These are phyloP conservation scores for Macrosiphum euphorbiae DNA, from an alignment of 2,888 invertebrate species.

Conservation along the genomic window DNA sequence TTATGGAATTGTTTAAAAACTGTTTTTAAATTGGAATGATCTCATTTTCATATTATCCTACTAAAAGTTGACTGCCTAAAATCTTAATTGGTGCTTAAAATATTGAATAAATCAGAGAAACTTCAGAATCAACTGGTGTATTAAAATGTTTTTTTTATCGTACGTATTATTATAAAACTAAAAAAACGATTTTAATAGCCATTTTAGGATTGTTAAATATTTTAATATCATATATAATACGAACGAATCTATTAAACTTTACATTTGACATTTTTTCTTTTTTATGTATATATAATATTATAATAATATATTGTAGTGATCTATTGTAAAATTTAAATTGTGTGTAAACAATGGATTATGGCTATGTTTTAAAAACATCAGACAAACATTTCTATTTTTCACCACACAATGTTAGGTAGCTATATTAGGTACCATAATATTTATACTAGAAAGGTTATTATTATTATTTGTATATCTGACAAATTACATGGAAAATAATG, in stretches of 20 bases:
- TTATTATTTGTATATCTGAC: neutral
- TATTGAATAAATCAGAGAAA: conserved; percentile 5
- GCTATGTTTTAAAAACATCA: neutral
- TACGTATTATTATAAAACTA: neutral
- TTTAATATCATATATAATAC: neutral
- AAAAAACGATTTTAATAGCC: neutral
- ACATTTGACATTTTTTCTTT: neutral
- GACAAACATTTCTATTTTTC: neutral
- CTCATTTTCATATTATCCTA: neutral
- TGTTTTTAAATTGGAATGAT: neutral
- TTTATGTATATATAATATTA: neutral
- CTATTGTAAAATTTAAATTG: neutral
- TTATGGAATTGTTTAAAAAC: neutral
- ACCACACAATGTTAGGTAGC: neutral
- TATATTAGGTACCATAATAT: too few relatives aligned
- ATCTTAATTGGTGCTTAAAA: neutral
- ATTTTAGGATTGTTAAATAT: neutral
- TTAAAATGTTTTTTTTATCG: neutral
- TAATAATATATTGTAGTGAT: neutral
- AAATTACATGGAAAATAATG: neutral
- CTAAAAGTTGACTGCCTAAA: neutral
- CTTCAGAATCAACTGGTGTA: neutral
- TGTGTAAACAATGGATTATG: neutral
- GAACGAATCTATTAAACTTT: neutral
- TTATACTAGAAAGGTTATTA: too few relatives aligned